Percentiles rank a stretch among this genome's conserved stretches.
Evolutionary conservation across 2,113 vertebrate genomes (phyloP).

Genomic region (Lagopus muta): DNA sequence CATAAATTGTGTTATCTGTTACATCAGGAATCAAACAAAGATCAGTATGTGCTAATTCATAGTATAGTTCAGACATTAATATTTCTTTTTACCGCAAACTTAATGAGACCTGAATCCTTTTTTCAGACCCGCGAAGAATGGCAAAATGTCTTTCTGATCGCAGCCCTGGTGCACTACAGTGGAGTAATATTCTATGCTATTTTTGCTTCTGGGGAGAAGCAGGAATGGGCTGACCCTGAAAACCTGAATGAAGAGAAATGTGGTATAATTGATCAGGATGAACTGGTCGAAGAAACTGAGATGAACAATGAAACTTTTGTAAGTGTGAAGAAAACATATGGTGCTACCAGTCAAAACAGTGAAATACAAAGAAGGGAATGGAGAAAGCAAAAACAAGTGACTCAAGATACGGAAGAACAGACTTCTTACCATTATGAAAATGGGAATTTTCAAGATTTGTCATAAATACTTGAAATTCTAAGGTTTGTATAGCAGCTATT

Average conservation of each 20-base stretch:
- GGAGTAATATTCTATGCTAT: conserved; percentile 96
- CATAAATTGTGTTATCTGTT: background rate
- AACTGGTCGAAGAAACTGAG: conserved; percentile 92
- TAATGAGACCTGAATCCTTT: conserved; percentile 1
- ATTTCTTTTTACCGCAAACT: background rate
- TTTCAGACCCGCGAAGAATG: conserved; percentile 94
- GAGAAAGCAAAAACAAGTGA: conserved; percentile 80
- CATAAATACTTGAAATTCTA: conserved; percentile 71
- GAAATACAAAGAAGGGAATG: conserved; percentile 78
- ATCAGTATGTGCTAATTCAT: background rate
- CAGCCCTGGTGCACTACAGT: conserved; percentile 93
- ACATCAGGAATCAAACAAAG: background rate
- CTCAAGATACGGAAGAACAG: conserved; percentile 80
- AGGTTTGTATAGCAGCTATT: conserved; percentile 14
- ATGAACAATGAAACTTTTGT: conserved; percentile 81
- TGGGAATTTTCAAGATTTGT: conserved; percentile 80
- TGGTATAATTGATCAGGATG: conserved; percentile 92
- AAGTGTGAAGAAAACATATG: conserved; percentile 86
- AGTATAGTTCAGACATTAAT: background rate
- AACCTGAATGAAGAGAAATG: conserved; percentile 90
- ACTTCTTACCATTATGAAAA: conserved; percentile 82
- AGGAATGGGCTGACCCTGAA: conserved; percentile 96
- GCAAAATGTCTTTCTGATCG: conserved; percentile 97
- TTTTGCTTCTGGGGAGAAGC: conserved; percentile 98
- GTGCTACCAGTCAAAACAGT: conserved; percentile 84